Evolutionary conservation across 1,140 invertebrate species (phyloP).

Genomic region (Onthophagus taurus): DNA sequence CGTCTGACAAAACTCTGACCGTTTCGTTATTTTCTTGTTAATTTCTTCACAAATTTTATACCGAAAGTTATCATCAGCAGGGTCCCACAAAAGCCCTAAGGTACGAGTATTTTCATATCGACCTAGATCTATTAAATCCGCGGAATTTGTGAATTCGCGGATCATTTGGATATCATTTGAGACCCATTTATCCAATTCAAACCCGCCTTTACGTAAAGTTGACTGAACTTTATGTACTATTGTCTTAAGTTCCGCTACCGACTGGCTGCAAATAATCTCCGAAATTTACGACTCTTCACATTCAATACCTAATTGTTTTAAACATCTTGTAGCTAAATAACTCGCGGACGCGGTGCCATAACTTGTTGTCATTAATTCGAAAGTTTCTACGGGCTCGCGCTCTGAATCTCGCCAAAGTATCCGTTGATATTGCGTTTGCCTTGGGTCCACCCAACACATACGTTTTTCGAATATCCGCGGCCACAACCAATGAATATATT

Average conservation of each 20-base stretch:
- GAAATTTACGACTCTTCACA: too few species aligned
- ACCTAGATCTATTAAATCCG: neutral
- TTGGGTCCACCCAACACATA: neutral
- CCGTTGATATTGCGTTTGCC: neutral
- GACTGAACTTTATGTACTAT: neutral
- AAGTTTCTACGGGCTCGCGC: neutral
- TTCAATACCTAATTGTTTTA: neutral
- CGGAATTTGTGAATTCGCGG: neutral
- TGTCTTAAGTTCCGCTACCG: neutral
- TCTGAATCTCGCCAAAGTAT: neutral
- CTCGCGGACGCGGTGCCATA: constrained; percentile 1
- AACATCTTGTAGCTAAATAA: neutral
- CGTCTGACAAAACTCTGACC: too few species aligned
- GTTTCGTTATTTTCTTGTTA: constrained; percentile 30
- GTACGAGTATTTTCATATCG: constrained; percentile 22
- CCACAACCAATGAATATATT: constrained; percentile 19
- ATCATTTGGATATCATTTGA: neutral
- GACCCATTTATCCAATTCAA: neutral
- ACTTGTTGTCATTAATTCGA: neutral
- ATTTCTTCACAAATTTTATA: constrained; percentile 20
- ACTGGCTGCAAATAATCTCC: too few species aligned
- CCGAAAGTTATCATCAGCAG: constrained; percentile 25
- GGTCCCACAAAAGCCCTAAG: constrained; percentile 33
- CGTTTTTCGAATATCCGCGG: constrained; percentile 1
- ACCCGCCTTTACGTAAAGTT: neutral